Evolutionary conservation across 2,888 invertebrate genomes (phyloP).

Genomic region (Uropetala carovei): DNA sequence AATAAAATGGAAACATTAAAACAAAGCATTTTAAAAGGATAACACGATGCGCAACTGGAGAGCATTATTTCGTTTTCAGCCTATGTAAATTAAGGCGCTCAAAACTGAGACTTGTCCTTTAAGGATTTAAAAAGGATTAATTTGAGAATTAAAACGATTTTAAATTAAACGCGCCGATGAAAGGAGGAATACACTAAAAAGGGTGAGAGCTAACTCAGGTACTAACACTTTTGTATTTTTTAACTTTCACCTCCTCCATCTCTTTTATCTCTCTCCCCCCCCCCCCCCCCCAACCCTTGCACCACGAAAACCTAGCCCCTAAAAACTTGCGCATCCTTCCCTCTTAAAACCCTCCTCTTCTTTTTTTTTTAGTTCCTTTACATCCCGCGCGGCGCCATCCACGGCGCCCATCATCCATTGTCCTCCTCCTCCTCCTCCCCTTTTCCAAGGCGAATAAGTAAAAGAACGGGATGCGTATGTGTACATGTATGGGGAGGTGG

Average conservation of each 20-base stretch:
- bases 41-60: too few species aligned
- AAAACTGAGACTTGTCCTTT: too few species aligned
- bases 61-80: too few species aligned
- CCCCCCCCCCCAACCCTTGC: background rate
- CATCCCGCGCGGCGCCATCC: conserved; percentile 5
- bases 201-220: background rate
- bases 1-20: too few species aligned
- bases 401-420: background rate
- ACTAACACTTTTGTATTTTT: background rate
- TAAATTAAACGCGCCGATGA: conserved; percentile 5
- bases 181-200: background rate
- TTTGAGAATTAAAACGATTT: background rate
- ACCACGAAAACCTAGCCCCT: background rate
- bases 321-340: conserved; percentile 4
- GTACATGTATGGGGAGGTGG: background rate
- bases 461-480: background rate
- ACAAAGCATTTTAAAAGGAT: too few species aligned
- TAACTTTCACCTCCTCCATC: background rate
- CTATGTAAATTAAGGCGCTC: too few species aligned
- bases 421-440: background rate
- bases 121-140: background rate
- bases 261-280: background rate
- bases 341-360: background rate
- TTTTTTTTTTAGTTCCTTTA: conserved; percentile 12
- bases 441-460: background rate